Base-by-base conservation (phyloP, 2,797 vertebrate genomes). In the Echeneis naucrates region DNA sequence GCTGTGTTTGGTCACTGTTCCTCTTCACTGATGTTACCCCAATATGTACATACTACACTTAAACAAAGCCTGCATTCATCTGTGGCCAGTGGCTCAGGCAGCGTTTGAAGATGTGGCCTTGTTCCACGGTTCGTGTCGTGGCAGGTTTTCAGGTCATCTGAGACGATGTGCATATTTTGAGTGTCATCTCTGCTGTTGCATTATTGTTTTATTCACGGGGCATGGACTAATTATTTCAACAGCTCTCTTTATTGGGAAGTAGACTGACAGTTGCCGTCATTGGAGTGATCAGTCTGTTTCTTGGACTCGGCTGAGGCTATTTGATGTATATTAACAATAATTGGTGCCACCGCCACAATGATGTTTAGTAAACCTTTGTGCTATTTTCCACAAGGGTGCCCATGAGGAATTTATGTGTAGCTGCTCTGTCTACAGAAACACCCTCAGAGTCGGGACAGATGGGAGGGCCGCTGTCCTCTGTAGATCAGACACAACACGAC, bases 341-440 rank as follows among this genome's bases (percentile, higher is more conserved):
- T 95, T 95, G 94, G 92, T 93, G 92, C 90, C 93, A 88, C 88
- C 77, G 91, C 91, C 86, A 89, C 91, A 89, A 84, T 90, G 90
- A 92, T 94, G 91, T 94, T 95, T 93, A 88, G 90, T 94, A 94
- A 95, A 95, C 93, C 93, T 93, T 94, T 92, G 88, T 94, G 92
- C 92, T 84, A 73, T 90, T 94, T 96, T 95, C 89, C 93, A 98
- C 94, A 91, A 97, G 92, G 96, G 96, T 94, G 97, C 95, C 84
- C 96, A 96, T 84, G 94, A 98, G 94, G 98, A 99, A 95, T 99
- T 96, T 94, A 91, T 92, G 78, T 95, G 96, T 95, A 94, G 85
- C 91, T 96, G 81, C 94, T 95, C 85, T 87, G 94, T 80, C 82
- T 84, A 93, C 72, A 93, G 94, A 83, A 95, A 96, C 85, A 93